Conservation (phyloP, 2,113 vertebrate genomes). For the Microtus ochrogaster region DNA sequence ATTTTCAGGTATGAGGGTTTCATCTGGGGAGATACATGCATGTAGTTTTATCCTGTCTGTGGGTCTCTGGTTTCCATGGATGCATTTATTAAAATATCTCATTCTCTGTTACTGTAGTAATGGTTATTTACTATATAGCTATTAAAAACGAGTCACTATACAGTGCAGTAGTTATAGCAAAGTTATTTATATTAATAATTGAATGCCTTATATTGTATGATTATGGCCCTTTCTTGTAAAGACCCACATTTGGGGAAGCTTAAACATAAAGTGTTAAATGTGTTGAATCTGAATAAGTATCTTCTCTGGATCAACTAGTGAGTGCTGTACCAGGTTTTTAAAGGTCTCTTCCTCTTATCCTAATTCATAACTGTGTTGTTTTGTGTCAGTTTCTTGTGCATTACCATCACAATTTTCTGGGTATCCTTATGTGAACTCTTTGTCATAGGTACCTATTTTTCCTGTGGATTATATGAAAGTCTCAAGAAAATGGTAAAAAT, state of each 20-base stretch:
- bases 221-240: neutral
- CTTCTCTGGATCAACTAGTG: neutral
- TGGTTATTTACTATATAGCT: neutral
- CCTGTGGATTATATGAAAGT: neutral
- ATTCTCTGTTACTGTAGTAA: neutral
- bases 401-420: neutral
- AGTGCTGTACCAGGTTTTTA: neutral
- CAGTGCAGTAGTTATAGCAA: neutral
- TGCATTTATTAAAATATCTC: neutral
- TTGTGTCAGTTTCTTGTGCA: neutral
- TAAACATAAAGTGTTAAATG: neutral
- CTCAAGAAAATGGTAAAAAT: neutral
- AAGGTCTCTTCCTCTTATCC: neutral
- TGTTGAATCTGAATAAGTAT: neutral
- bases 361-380: neutral
- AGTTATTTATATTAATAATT: neutral
- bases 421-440: conserved; percentile 29
- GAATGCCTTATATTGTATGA: neutral
- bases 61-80: neutral
- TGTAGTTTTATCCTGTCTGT: neutral
- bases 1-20: neutral
- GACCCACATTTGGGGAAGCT: neutral
- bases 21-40: neutral
- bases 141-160: neutral
- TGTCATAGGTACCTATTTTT: neutral